phyloP scores from a whole-genome alignment of 1,140 invertebrate species.

The Temnothorax longispinosus region DNA sequence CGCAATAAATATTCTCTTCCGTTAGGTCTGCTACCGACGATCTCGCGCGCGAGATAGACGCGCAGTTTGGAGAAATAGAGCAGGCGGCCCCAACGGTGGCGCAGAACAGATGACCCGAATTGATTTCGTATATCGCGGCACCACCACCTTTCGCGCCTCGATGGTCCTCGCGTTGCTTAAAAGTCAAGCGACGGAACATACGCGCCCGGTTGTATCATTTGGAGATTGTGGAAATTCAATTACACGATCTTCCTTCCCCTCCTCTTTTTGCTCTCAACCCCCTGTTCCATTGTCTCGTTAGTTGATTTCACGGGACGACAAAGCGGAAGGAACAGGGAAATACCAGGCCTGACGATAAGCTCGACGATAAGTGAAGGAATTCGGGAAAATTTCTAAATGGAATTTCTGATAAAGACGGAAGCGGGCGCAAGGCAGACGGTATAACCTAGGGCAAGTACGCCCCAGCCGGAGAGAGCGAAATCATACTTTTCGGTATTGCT shows the following conservation, averaged over 20 bases:
- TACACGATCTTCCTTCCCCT: neutral
- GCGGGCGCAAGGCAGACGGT: slow-evolving; percentile 21
- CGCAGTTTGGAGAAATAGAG: slow-evolving; percentile 52
- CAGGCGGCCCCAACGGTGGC: slow-evolving; percentile 27
- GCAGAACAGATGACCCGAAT: slow-evolving; percentile 65
- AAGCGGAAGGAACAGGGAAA: slow-evolving; percentile 34
- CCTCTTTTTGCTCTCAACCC: neutral
- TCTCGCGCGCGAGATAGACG: slow-evolving; percentile 61
- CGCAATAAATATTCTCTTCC: slow-evolving; percentile 66
- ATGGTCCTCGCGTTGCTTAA: slow-evolving; percentile 37
- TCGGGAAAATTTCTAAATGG: slow-evolving; percentile 57
- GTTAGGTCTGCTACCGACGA: slow-evolving; percentile 41
- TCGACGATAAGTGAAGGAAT: slow-evolving; percentile 53
- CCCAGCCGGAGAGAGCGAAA: slow-evolving; percentile 36
- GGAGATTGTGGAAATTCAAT: slow-evolving; percentile 54
- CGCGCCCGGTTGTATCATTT: slow-evolving; percentile 12
- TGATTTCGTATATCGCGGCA: slow-evolving; percentile 59
- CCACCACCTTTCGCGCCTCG: slow-evolving; percentile 24
- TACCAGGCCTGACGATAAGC: slow-evolving; percentile 47
- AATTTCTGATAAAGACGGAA: slow-evolving; percentile 56
- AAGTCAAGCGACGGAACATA: slow-evolving; percentile 2
- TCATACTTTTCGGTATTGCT: slow-evolving; percentile 47
- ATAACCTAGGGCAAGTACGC: slow-evolving; percentile 24
- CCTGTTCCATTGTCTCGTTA: slow-evolving; percentile 9
- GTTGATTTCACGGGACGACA: slow-evolving; percentile 43